Evolutionary conservation across 2,888 invertebrate species (phyloP).

Genomic region (Thecocarcelia acutangulata): DNA sequence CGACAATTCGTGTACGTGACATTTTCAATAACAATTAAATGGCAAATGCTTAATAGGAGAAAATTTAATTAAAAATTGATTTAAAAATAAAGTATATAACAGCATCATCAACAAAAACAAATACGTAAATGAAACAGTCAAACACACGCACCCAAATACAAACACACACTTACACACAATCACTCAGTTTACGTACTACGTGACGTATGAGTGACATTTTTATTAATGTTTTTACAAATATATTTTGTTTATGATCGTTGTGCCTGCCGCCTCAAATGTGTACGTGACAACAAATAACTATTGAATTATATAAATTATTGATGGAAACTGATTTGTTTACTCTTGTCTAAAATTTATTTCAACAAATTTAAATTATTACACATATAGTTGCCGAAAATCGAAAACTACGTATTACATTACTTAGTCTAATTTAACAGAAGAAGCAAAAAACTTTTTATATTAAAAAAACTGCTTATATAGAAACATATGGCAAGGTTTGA

Average conservation of each 20-base stretch:
- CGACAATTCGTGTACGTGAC: slow-evolving; percentile 64
- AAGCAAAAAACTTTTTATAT: no score
- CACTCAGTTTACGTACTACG: slow-evolving; percentile 46
- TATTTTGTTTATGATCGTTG: slow-evolving; percentile 18
- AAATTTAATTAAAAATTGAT: slow-evolving; percentile 68
- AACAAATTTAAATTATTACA: no score
- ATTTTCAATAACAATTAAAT: slow-evolving; percentile 65
- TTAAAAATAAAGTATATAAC: slow-evolving; percentile 34
- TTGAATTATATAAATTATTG: slow-evolving; percentile 26
- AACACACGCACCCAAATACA: slow-evolving; percentile 5
- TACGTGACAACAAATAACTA: slow-evolving; percentile 51
- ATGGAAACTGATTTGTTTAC: not conserved
- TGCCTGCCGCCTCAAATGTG: slow-evolving; percentile 4
- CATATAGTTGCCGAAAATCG: no score
- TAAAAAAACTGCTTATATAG: no score
- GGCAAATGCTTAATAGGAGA: slow-evolving; percentile 59
- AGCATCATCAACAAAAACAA: slow-evolving; percentile 29
- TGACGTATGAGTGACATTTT: slow-evolving; percentile 64
- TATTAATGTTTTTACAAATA: slow-evolving; percentile 38
- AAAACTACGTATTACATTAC: no score
- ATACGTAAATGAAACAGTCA: not conserved
- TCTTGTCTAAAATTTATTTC: no score
- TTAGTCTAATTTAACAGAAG: no score
- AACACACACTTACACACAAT: not conserved
- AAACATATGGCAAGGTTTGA: no score